Conservation (phyloP, 2,888 invertebrate species). For the Drosophila eohydei region DNA sequence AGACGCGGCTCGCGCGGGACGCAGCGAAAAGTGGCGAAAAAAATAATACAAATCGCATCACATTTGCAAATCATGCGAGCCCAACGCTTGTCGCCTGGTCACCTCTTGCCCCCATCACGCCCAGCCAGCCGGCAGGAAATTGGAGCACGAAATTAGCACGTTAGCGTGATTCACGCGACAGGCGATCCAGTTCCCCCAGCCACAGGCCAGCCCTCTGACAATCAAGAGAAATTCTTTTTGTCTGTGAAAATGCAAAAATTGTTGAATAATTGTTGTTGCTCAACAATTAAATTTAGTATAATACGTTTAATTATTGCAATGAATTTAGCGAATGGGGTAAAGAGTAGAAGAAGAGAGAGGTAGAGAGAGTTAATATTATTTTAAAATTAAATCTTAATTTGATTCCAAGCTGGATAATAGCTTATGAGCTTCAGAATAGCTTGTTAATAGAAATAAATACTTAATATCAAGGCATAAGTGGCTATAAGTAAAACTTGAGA, state of each 20-base stretch:
- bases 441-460: not conserved
- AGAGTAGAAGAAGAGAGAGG: not conserved
- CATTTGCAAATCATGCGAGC: slow-evolving; percentile 68
- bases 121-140: slow-evolving; percentile 51
- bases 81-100: slow-evolving; percentile 20
- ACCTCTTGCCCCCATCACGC: not conserved
- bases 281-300: slow-evolving; percentile 5
- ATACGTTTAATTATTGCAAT: not conserved
- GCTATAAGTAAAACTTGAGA: not conserved
- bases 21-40: slow-evolving; percentile 3
- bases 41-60: slow-evolving; percentile 64
- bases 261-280: not conserved
- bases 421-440: not conserved
- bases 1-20: slow-evolving; percentile 48
- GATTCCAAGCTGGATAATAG: not conserved
- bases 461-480: not conserved
- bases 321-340: not conserved
- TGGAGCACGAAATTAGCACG: slow-evolving; percentile 67
- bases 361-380: not conserved
- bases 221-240: slow-evolving; percentile 26
- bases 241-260: slow-evolving; percentile 9
- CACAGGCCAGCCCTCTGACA: slow-evolving; percentile 5
- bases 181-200: not conserved
- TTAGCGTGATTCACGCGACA: slow-evolving; percentile 78
- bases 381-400: not conserved